phyloP scores from a whole-genome alignment of 1,140 invertebrate genomes.

The Pogonognathellus flavescens region DNA sequence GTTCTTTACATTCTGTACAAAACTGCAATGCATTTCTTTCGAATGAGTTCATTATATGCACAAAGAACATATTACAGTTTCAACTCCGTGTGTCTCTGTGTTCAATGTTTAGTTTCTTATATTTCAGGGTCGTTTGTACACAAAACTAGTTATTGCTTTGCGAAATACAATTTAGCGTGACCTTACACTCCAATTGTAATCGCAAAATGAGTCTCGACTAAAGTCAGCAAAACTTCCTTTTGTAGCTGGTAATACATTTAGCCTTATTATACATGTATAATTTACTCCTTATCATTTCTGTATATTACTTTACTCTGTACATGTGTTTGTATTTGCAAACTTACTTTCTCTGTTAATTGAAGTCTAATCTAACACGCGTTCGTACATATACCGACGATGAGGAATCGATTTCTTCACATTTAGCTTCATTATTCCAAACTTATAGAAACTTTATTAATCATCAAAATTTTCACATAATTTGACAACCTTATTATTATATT shows the following conservation, averaged over 20 bases:
- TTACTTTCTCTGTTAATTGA: too few species aligned
- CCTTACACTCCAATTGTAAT: constrained; percentile 26
- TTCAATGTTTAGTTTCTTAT: not conserved
- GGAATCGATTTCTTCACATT: too few species aligned
- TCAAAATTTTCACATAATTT: too few species aligned
- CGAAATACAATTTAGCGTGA: constrained; percentile 14
- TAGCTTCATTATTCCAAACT: too few species aligned
- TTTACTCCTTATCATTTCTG: not conserved
- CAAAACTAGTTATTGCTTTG: not conserved
- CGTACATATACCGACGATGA: too few species aligned
- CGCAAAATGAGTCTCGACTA: not conserved
- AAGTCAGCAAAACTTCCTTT: not conserved
- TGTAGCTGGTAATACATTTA: not conserved
- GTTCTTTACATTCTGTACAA: not conserved
- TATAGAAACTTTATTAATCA: too few species aligned
- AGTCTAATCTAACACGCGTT: too few species aligned
- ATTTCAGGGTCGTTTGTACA: constrained; percentile 15
- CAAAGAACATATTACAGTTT: not conserved
- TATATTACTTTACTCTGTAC: too few species aligned
- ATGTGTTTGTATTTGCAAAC: too few species aligned
- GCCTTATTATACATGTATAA: not conserved
- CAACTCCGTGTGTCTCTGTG: not conserved
- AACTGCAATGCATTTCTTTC: not conserved
- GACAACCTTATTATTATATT: too few species aligned
- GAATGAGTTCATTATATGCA: not conserved